These are phyloP conservation scores for Scaptomyza graminum DNA, from an alignment of 1,140 invertebrate genomes.

Conservation along the genomic window DNA sequence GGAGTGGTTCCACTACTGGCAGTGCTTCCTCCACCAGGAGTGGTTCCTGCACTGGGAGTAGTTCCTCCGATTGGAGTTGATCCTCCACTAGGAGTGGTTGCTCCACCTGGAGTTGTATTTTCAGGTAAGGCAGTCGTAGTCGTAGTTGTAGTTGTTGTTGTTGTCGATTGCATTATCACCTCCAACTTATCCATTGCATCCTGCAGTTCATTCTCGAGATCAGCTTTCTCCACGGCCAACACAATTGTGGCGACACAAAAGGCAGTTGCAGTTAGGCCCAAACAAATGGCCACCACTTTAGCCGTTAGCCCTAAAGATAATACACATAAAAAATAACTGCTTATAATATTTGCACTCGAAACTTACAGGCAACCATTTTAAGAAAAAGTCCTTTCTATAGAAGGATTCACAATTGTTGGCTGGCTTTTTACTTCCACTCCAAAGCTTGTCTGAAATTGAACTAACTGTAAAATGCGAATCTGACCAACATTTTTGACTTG, in stretches of 20 bases:
- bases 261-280: constrained; percentile 72
- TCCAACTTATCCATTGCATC: constrained; percentile 76
- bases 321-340: not conserved
- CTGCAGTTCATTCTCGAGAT: constrained; percentile 70
- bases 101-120: constrained; percentile 5
- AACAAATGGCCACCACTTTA: constrained; percentile 70
- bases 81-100: constrained; percentile 18
- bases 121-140: constrained; percentile 8
- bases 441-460: constrained; percentile 44
- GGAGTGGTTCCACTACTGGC: constrained; percentile 6
- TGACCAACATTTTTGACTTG: constrained; percentile 65
- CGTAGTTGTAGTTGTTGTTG: constrained; percentile 36
- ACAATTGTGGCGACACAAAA: constrained; percentile 84
- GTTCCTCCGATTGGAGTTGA: constrained; percentile 10
- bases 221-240: constrained; percentile 76
- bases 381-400: constrained; percentile 30
- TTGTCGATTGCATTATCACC: constrained; percentile 46
- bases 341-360: not conserved
- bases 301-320: constrained; percentile 65
- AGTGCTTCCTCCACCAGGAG: constrained; percentile 14
- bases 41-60: constrained; percentile 23
- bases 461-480: constrained; percentile 54
- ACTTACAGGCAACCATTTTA: constrained; percentile 72
- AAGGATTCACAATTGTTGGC: constrained; percentile 18
- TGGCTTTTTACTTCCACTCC: constrained; percentile 46